Base-by-base conservation (phyloP, 2,888 invertebrate species). In the Gasteruption jaculator region DNA sequence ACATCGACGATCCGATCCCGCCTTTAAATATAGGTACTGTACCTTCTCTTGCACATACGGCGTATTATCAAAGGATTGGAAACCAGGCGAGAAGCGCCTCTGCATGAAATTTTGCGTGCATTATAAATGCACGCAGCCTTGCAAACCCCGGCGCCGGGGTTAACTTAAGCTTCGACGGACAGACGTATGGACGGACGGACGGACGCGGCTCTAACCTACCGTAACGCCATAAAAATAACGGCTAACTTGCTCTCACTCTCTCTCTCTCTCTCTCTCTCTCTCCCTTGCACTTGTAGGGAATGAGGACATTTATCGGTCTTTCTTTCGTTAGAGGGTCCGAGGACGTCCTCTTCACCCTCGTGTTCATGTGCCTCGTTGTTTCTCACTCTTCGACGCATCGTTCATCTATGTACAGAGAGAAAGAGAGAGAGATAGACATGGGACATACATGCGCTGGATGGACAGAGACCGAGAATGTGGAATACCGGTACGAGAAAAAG, bases 31-130 rank as follows among this genome's bases (percentile, higher is more conserved):
- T 60, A 59, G 58, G 55, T n/a, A n/a, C 56, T 52, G 52, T 36
- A 27, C 38, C 45, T 43, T 43, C 45, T 42, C 30, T 37, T n/a
- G 24, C 45, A 39, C 41, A 35, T 43, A 46, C 45, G 40, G 53
- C 50, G 54, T 55, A 56, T 62, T 61, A 64, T 68, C 68, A 67
- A 68, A 67, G 63, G 65, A 59, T 63, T 63, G 56, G 53, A 61
- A 54, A 54, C 40, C 52, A 48, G 52, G 46, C 57, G 58, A n/a
- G n/a, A 56, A 50, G 58, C 63, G 58, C 49, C 53, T 59, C 58
- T 61, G 59, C 66, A 65, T 67, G 64, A 67, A 67, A 66, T 68
- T 67, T 67, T 62, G 65, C 68, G 61, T 63, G 61, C 61, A 64
- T 66, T 63, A 65, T 68, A 63, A 67, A 64, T 63, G 61, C 59